These are phyloP conservation scores for Cephus pygmeus DNA, from an alignment of 2,888 invertebrate genomes.

Conservation along the genomic window DNA sequence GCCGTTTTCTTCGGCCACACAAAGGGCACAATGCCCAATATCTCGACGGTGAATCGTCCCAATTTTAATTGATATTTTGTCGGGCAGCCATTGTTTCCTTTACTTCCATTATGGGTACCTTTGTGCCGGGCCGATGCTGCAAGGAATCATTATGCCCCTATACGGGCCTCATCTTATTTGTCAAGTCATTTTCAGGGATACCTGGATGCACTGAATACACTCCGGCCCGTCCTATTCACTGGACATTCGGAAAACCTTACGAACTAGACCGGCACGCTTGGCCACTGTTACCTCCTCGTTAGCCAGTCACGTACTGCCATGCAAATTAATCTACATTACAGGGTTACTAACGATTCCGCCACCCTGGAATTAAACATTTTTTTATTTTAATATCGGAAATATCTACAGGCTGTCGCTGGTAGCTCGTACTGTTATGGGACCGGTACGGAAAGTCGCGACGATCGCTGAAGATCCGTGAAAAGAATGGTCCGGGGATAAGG, in stretches of 20 bases:
- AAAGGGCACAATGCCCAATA: constrained; percentile 4
- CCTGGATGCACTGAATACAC: constrained; percentile 22
- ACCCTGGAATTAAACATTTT: neutral
- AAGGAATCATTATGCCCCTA: constrained; percentile 42
- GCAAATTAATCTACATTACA: neutral
- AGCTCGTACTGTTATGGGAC: neutral
- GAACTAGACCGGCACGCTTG: constrained; percentile 1
- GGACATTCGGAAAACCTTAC: neutral
- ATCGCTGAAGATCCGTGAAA: neutral
- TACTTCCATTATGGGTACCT: constrained; percentile 35
- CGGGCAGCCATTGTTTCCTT: constrained; percentile 40
- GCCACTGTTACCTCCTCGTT: constrained; percentile 1
- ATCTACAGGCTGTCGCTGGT: neutral
- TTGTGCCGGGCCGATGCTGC: constrained; percentile 47
- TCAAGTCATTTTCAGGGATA: constrained; percentile 50
- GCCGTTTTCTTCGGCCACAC: neutral
- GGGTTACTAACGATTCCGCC: neutral
- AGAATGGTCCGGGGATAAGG: too few relatives aligned
- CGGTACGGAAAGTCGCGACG: neutral
- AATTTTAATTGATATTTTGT: constrained; percentile 57
- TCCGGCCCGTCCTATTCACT: neutral
- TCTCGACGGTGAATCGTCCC: constrained; percentile 15
- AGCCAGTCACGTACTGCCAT: neutral
- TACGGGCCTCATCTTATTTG: constrained; percentile 36
- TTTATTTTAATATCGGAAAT: neutral